Conservation (phyloP, 1,140 invertebrate species). For the Pogonognathellus flavescens region DNA sequence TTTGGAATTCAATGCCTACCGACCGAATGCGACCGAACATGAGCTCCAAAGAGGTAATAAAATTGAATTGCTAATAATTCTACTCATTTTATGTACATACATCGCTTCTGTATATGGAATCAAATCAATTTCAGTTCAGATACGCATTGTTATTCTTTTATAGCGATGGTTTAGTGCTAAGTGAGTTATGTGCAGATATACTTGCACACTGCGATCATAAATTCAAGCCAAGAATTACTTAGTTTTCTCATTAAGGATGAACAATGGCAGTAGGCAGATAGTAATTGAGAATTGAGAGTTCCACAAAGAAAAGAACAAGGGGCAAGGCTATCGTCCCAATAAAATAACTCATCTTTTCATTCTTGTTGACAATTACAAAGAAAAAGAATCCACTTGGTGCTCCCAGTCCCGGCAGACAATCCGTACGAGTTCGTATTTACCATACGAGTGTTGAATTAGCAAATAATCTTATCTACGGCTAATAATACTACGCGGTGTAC, state of each 20-base stretch:
- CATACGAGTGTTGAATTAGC: too few relatives aligned
- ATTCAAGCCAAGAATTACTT: too few relatives aligned
- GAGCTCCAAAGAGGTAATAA: constrained; percentile 52
- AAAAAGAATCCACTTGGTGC: background rate
- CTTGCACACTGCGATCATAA: too few relatives aligned
- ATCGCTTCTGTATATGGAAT: background rate
- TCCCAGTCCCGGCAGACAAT: too few relatives aligned
- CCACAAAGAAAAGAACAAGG: background rate
- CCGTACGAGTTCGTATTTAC: too few relatives aligned
- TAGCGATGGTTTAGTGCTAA: too few relatives aligned
- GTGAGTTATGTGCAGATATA: too few relatives aligned
- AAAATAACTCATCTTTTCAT: constrained; percentile 34
- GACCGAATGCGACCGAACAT: constrained; percentile 50
- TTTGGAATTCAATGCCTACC: constrained; percentile 36
- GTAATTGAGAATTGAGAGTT: background rate
- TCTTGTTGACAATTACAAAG: constrained; percentile 3
- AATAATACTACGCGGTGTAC: too few relatives aligned
- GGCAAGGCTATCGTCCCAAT: constrained; percentile 24
- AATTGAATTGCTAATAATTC: background rate
- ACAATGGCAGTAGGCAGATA: too few relatives aligned
- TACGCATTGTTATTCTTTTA: too few relatives aligned
- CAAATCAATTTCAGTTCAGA: too few relatives aligned
- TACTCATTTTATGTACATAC: background rate
- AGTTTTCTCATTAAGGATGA: background rate
- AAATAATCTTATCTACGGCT: too few relatives aligned